Evolutionary conservation across 2,113 vertebrate species (phyloP), one percentile per base, ranked within the genome.

Genomic region (Thamnophis sirtalis): DNA sequence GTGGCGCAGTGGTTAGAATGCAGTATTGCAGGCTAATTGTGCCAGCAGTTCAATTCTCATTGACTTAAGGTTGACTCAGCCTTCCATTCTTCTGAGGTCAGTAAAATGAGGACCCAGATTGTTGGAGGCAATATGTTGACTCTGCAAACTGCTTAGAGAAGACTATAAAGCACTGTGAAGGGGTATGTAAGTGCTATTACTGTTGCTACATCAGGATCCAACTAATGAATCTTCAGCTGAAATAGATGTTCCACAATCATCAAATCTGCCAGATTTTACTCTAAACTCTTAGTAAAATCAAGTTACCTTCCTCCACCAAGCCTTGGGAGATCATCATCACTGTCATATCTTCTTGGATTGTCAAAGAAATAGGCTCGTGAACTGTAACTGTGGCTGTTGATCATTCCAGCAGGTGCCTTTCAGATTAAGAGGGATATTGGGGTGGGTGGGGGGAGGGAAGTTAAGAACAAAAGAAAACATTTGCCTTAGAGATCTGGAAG

Each of bases 301-400:
- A 60, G 94, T 80, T 89, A 98, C 98, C 98, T 98, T 86, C 98
- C 96, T 86, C 94, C 97, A 91, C 97, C 96, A 92, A 98, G 98
- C 92, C 98, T 97, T 50, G 99, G 98, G 92, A 99, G 97, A 96
- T 99, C 99, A 0, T 99, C 99, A 0, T 99, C 99, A 0, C 99
- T 99, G 95, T 99, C 99, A 0, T 99, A 99, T 48, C 99, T 98
- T 38, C 98, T 97, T 0, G 99, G 99, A 97, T 99, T 99, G 97
- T 99, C 99, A 0, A 99, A 99, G 97, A 99, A 99, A 96, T 99
- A 99, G 2, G 99, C 98, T 95, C 98, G 98, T 95, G 99, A 99
- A 96, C 98, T 99, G 94, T 99, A 99, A 92, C 98, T 98, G 96
- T 99, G 99, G 95, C 98, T 99, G 93, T 98, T 98, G 91, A 99